phyloP scores from a whole-genome alignment of 2,888 invertebrate genomes.

The Drosophila infuscata region DNA sequence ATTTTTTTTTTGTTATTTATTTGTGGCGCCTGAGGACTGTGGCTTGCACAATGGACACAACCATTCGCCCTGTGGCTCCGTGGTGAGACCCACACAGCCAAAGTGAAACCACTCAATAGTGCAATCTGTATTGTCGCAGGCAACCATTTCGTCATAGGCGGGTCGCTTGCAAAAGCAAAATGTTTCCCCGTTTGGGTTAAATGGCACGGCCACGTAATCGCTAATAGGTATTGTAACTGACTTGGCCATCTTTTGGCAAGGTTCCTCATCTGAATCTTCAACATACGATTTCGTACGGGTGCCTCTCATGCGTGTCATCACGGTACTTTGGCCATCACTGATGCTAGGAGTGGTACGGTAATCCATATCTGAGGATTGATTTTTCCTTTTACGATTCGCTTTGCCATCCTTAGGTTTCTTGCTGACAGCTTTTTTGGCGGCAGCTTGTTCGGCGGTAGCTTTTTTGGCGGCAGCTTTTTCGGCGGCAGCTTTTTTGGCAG shows the following conservation, averaged over 20 bases:
- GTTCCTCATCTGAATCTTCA: too few species aligned
- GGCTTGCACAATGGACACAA: slow-evolving; percentile 87
- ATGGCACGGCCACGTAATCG: slow-evolving; percentile 95
- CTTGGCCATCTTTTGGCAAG: too few species aligned
- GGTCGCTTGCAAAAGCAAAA: slow-evolving; percentile 99
- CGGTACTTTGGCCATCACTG: too few species aligned
- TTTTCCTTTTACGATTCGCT: slow-evolving; percentile 87
- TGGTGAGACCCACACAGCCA: slow-evolving; percentile 93
- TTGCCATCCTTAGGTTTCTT: slow-evolving; percentile 89
- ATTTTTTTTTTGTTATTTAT: background rate
- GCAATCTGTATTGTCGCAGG: slow-evolving; percentile 94
- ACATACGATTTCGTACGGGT: too few species aligned
- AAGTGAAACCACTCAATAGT: slow-evolving; percentile 98
- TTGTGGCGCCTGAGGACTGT: background rate
- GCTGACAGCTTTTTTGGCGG: slow-evolving; percentile 89
- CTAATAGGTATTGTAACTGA: slow-evolving; percentile 77
- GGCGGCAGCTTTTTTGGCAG: too few species aligned
- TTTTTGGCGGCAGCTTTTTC: slow-evolving; percentile 85
- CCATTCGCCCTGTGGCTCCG: slow-evolving; percentile 96
- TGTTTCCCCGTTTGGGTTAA: slow-evolving; percentile 94
- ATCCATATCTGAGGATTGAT: slow-evolving; percentile 85
- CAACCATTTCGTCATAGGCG: slow-evolving; percentile 98
- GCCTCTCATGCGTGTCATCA: too few species aligned
- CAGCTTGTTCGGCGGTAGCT: slow-evolving; percentile 84
- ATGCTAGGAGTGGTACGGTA: too few species aligned